phyloP scores from a whole-genome alignment of 2,888 invertebrate species.

The Mesodorylaimus sp. region DNA sequence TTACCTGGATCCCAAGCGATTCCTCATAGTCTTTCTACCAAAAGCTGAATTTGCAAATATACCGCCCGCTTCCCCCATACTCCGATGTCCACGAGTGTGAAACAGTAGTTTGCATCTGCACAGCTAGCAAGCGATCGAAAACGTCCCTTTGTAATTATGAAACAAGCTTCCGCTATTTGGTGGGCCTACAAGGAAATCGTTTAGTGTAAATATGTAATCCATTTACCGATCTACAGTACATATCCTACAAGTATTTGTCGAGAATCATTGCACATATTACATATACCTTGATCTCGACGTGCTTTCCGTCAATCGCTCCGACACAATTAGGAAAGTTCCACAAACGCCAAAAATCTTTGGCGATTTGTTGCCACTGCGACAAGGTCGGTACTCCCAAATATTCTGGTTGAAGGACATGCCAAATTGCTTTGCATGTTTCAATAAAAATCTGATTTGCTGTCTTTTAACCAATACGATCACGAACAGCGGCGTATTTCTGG shows the following conservation, averaged over 20 bases:
- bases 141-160: not conserved
- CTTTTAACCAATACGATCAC: no score
- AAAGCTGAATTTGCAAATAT: not conserved
- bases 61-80: not conserved
- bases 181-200: no score
- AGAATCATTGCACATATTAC: no score
- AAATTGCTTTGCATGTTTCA: conserved; percentile 1
- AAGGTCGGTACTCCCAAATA: not conserved
- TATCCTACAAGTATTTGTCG: no score
- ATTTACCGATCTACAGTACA: no score
- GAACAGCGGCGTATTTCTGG: no score
- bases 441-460: no score
- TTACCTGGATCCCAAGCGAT: not conserved
- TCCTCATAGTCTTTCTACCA: not conserved
- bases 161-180: not conserved
- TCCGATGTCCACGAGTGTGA: not conserved
- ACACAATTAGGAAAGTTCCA: conserved; percentile 4
- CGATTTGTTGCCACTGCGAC: not conserved
- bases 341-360: not conserved
- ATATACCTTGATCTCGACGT: not conserved
- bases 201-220: no score
- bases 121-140: not conserved
- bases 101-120: not conserved
- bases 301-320: conserved; percentile 1
- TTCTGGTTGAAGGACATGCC: not conserved